A percentile compares a stretch with the other conserved stretches of the same genome.
Evolutionary conservation across 2,797 vertebrate species (phyloP).

Genomic region (Okamejei kenojei): DNA sequence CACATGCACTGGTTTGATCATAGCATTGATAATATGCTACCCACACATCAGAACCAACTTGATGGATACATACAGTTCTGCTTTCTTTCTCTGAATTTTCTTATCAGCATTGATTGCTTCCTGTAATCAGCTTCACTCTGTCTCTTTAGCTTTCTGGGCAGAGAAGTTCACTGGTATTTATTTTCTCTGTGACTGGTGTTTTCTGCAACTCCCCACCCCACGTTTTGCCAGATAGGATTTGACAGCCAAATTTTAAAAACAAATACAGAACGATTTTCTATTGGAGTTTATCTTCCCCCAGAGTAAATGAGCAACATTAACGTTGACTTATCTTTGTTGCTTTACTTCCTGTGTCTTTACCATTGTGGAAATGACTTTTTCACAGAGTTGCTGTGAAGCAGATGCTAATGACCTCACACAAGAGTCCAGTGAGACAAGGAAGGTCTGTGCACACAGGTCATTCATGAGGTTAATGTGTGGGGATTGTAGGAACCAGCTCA

Average conservation of each 20-base stretch:
- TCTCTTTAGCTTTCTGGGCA: background rate
- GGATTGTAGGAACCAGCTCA: background rate
- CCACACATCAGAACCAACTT: background rate
- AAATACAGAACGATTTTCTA: background rate
- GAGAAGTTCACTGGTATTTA: background rate
- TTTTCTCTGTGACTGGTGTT: background rate
- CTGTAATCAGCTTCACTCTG: background rate
- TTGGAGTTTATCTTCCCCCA: background rate
- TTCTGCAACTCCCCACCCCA: too few species aligned
- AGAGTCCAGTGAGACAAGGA: background rate
- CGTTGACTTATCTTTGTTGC: background rate
- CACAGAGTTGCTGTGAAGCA: background rate
- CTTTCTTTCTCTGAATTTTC: background rate
- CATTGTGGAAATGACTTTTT: background rate
- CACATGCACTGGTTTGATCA: conserved; percentile 90
- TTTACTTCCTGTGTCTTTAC: background rate
- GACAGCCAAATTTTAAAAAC: background rate
- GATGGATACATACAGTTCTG: conserved; percentile 75
- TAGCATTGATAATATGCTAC: conserved; percentile 42
- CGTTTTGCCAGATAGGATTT: background rate
- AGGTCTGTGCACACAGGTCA: background rate
- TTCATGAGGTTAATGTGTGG: background rate
- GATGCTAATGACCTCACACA: background rate
- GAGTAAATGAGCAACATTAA: background rate
- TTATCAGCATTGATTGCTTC: background rate